These are phyloP conservation scores for Solen grandis DNA, from an alignment of 1,140 invertebrate species.

Conservation along the genomic window DNA sequence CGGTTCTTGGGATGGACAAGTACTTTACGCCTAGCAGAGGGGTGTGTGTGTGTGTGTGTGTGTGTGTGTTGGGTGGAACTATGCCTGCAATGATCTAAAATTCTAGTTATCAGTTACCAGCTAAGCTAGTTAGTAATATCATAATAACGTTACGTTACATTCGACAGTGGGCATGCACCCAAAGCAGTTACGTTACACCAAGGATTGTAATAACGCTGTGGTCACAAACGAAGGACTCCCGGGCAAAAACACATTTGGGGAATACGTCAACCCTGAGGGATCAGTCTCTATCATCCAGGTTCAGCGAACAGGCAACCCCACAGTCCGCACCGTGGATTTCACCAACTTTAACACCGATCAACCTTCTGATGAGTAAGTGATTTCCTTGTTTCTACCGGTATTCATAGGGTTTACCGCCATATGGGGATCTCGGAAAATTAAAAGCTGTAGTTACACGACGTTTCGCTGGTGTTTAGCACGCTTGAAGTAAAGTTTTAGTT, in stretches of 20 bases:
- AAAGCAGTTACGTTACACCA: slow-evolving; percentile 39
- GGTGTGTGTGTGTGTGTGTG: no score
- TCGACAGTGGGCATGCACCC: slow-evolving; percentile 49
- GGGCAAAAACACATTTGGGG: slow-evolving; percentile 22
- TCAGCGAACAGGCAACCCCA: slow-evolving; percentile 28
- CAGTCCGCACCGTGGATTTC: slow-evolving; percentile 43
- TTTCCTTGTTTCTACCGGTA: not conserved
- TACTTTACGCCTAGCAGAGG: no score
- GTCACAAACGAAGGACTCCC: slow-evolving; percentile 51
- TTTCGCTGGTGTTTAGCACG: not conserved
- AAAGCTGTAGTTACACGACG: not conserved
- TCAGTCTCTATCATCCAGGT: slow-evolving; percentile 33
- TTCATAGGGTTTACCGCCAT: not conserved
- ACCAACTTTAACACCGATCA: slow-evolving; percentile 15
- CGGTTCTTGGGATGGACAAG: no score
- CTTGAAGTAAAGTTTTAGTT: not conserved
- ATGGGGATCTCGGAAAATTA: no score
- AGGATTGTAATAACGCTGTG: slow-evolving; percentile 35
- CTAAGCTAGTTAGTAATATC: no score
- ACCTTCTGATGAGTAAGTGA: slow-evolving; percentile 20
- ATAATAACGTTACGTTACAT: no score
- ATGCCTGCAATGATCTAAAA: no score
- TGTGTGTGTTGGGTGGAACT: no score
- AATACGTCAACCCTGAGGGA: slow-evolving; percentile 52
- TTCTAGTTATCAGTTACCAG: no score